A percentile compares a stretch with the other conserved stretches of the same genome.
phyloP scores from a whole-genome alignment of 2,113 vertebrate genomes.

The Uropsilus gracilis region DNA sequence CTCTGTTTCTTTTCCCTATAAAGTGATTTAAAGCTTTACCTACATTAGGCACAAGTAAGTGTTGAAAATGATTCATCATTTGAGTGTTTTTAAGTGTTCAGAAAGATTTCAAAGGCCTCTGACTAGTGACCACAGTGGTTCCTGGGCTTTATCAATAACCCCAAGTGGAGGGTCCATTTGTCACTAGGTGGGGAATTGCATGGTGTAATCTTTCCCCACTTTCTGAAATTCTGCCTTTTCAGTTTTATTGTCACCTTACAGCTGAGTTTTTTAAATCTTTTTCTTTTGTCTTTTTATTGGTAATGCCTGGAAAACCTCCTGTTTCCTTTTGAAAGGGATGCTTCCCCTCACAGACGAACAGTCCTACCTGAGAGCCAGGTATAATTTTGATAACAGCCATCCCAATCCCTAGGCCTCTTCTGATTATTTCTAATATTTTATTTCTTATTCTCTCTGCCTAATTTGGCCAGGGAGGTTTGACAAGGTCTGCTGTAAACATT shows the following conservation, averaged over 20 bases:
- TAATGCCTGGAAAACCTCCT: not conserved
- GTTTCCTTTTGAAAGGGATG: not conserved
- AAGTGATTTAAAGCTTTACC: not conserved
- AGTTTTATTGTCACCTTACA: not conserved
- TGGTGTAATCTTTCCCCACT: not conserved
- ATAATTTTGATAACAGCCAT: not conserved
- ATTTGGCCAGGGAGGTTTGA: not conserved
- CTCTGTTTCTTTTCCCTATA: not conserved
- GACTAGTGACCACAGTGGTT: not conserved
- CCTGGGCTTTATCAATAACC: not conserved
- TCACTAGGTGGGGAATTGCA: not conserved
- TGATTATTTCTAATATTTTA: constrained; percentile 5
- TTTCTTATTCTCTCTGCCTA: constrained; percentile 38
- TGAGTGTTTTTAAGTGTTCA: not conserved
- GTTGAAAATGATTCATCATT: not conserved
- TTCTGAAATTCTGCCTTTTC: not conserved
- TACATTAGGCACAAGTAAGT: not conserved
- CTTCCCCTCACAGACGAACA: not conserved
- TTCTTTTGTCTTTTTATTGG: not conserved
- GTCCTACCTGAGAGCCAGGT: not conserved
- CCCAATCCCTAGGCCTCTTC: not conserved
- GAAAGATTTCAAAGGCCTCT: not conserved
- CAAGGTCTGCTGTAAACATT: constrained; percentile 9
- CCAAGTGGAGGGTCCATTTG: not conserved
- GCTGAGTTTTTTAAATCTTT: not conserved